Evolutionary conservation across 2,888 invertebrate genomes (phyloP).

Genomic region (Barypeithes pellucidus): DNA sequence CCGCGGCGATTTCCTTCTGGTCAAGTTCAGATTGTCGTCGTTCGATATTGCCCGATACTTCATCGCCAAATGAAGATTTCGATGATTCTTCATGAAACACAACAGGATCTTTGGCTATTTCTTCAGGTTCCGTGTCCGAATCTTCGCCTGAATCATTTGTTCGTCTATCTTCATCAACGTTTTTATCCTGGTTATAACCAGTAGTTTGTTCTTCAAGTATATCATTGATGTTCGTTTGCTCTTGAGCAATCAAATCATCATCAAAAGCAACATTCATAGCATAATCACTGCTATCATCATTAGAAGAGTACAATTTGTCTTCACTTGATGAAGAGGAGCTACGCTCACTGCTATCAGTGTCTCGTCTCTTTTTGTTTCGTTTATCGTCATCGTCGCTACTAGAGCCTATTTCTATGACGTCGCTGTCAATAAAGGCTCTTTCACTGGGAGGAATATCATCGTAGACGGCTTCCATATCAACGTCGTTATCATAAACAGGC

Average conservation of each 20-base stretch:
- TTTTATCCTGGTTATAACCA: background rate
- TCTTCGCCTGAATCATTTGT: conserved; percentile 21
- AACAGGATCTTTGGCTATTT: background rate
- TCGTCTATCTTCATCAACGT: background rate
- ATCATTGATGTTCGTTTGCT: background rate
- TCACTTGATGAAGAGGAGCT: background rate
- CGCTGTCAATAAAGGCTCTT: conserved; percentile 10
- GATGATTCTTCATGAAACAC: background rate
- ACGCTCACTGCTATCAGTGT: background rate
- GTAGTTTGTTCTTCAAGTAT: background rate
- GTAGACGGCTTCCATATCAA: background rate
- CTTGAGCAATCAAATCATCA: background rate
- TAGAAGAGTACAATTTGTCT: conserved; percentile 1
- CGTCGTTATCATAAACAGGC: conserved; percentile 9
- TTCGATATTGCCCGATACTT: background rate
- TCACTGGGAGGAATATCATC: conserved; percentile 7
- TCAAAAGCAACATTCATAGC: background rate
- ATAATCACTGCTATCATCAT: background rate
- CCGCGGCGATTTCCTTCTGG: conserved; percentile 6
- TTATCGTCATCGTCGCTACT: conserved; percentile 35
- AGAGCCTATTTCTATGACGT: conserved; percentile 31
- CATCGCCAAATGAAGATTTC: background rate
- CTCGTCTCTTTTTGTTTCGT: background rate
- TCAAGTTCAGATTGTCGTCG: background rate
- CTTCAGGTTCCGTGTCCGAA: conserved; percentile 10